Conservation (phyloP, 2,113 vertebrate genomes). For the Arvicanthis niloticus region DNA sequence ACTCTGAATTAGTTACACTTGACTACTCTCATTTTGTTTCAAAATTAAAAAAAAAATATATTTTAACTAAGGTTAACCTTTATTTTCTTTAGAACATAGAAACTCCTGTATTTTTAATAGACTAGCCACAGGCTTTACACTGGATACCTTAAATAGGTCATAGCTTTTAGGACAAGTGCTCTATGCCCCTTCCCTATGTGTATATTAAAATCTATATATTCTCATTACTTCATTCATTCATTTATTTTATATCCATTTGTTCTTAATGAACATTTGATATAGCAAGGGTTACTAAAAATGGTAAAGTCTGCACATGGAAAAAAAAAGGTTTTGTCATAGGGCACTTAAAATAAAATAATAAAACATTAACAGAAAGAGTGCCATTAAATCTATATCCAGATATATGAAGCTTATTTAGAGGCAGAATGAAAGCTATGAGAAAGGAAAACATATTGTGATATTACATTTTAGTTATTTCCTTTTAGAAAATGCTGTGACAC, state of each 20-base stretch:
- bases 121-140: neutral
- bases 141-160: neutral
- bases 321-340: neutral
- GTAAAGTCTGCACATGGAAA: neutral
- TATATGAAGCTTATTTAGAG: neutral
- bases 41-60: conserved; percentile 74
- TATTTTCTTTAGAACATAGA: conserved; percentile 53
- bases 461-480: neutral
- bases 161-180: neutral
- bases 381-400: neutral
- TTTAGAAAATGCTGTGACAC: neutral
- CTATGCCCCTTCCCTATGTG: neutral
- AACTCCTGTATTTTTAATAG: conserved; percentile 3
- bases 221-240: neutral
- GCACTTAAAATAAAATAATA: neutral
- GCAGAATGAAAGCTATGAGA: neutral
- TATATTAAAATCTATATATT: neutral
- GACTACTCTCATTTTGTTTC: conserved; percentile 82
- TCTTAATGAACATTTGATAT: neutral
- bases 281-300: neutral
- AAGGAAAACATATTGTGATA: neutral
- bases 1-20: conserved; percentile 82
- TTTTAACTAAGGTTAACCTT: conserved; percentile 76
- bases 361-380: neutral
- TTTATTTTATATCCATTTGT: neutral